Evolutionary conservation across 2,888 invertebrate genomes (phyloP), one percentile per base, ranked within the genome.

Genomic region (Yponomeuta sedellus): DNA sequence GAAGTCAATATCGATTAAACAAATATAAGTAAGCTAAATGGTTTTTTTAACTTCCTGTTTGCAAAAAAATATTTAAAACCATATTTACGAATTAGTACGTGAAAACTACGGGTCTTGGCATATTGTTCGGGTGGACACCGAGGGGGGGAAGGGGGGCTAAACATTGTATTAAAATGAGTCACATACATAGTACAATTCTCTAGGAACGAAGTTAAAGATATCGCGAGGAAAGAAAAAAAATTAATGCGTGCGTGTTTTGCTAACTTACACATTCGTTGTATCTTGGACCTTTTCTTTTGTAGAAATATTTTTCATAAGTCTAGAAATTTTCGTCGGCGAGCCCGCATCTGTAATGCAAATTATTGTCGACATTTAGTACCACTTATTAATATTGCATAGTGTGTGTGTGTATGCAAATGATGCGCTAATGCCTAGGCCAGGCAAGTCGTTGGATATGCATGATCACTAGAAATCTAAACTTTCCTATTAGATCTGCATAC

Each of bases 261-360:
- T 16, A 52, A 52, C 44, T 52, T 52, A 52, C 44, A 52, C 44
- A 52, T 52, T 59, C 8, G 57, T 57, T 10, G 16, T 57, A 5
- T 59, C 59, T 22, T 59, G 20, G 22, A 12, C 59, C 5, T 59
- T 22, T 22, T 25, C 25, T 59, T 59, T 59, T 22, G 59, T 25
- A 28, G 39, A 67, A 22, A 65, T 63, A 64, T 67, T 66, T 19
- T 64, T 64, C 4, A 66, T 66, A 25, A 65, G 25, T 71, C 74
- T 79, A 20, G 78, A 67, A 58, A 78, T 75, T 75, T 88, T 88
- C 63, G 75, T 73, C 66, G 82, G 74, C 12, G 81, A 77, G 71
- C 81, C 79, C 56, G 44, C 58, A 66, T 82, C 88, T 88, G 79
- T 67, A 83, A 82, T 52, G 44, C 68, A 67, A 19, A 64, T 66